Base-by-base conservation (phyloP, 2,888 invertebrate genomes). In the Rhimphoctona megacephalus region DNA sequence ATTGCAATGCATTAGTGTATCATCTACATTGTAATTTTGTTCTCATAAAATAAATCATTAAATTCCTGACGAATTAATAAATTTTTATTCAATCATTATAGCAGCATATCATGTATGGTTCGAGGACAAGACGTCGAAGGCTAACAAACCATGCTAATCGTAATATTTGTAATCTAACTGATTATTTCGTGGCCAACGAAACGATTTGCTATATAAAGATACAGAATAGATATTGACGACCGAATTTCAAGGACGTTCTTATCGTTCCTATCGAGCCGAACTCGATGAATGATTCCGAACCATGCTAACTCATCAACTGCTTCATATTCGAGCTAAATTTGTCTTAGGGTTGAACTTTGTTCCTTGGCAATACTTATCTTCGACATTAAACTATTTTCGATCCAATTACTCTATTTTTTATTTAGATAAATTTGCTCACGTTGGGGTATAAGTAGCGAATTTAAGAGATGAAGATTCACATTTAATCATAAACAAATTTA, bases 161-260 rank as follows among this genome's bases (percentile, higher is more conserved):
- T 66, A 36, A n/a, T 36, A 61, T 82, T 69, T 69, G 49, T 74
- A 69, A 82, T 74, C 64, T 69, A 76, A 64, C 67, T 74, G 74
- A 82, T 82, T 46, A 49, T 78, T 54, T 57, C 17, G 30, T 19
- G 46, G 61, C 67, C 30, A 70, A 70, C 25, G 57, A 46, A 52
- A 46, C 73, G 30, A 52, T 73, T 22, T 9, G 30, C n/a, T 30
- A 33, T 25, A 9, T 25, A 25, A 52, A 57, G 76, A 81, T 78
- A 73, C 25, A 33, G 33, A 72, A 67, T 66, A 78, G 67, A 79
- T 66, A 81, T 85, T 78, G 77, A 76, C 61, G 73, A 85, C 81
- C 57, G 81, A 64, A 83, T 81, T 66, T 78, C 81, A 83, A 87
- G 87, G 87, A 69, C 74, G 54, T 36, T 46, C 79, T 81, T 86